Evolutionary conservation across 2,113 vertebrate genomes (phyloP).

Genomic region (Petromus typicus): DNA sequence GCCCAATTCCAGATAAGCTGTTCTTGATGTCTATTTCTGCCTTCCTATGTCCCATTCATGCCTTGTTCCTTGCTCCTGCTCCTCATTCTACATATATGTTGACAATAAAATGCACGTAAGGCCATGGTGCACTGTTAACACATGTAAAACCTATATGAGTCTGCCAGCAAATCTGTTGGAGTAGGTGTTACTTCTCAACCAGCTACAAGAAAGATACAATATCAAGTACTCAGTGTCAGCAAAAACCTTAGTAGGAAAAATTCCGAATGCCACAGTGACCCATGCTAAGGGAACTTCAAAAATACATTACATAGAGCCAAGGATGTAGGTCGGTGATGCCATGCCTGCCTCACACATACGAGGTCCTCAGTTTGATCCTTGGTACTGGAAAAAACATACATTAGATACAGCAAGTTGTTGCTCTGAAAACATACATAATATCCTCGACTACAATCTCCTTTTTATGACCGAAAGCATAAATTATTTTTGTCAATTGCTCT

Average conservation of each 20-base stretch:
- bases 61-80: neutral
- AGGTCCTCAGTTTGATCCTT: no score
- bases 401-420: neutral
- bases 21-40: neutral
- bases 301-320: neutral
- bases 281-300: slow-evolving; percentile 14
- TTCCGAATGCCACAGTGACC: neutral
- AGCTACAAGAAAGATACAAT: neutral
- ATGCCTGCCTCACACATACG: no score
- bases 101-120: neutral
- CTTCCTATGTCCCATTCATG: neutral
- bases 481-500: slow-evolving; percentile 50
- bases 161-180: neutral
- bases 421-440: slow-evolving; percentile 23
- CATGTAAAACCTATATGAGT: neutral
- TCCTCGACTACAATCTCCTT: neutral
- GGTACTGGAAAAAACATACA: neutral
- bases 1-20: neutral
- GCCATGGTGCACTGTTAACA: neutral
- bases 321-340: no score
- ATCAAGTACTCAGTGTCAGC: neutral
- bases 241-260: slow-evolving; percentile 50
- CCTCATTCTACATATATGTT: neutral
- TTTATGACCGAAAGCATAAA: slow-evolving; percentile 40
- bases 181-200: neutral